Conservation (phyloP, 2,113 vertebrate genomes). For the Mirza zaza region DNA sequence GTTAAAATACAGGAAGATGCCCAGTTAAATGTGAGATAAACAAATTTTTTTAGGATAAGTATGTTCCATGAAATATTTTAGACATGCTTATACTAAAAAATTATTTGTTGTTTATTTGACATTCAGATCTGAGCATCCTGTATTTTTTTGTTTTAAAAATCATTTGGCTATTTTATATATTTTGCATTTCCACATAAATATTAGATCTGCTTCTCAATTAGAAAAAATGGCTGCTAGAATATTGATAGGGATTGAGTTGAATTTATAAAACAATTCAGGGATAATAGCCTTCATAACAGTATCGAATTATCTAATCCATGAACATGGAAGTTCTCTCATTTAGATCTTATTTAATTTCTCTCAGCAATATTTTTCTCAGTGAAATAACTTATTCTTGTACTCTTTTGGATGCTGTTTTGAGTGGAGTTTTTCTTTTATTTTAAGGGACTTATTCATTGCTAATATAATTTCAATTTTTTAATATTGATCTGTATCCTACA, state of each 20-base stretch:
- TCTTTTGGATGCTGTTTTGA: background rate
- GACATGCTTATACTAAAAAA: background rate
- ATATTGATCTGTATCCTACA: background rate
- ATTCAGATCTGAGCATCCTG: background rate
- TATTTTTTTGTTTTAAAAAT: background rate
- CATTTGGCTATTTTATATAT: background rate
- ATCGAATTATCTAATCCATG: background rate
- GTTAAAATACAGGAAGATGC: background rate
- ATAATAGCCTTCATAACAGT: background rate
- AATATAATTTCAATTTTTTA: conserved; percentile 9
- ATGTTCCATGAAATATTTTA: background rate
- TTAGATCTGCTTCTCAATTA: background rate
- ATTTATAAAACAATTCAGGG: background rate
- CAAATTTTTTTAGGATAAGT: background rate
- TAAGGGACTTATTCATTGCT: background rate
- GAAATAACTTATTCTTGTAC: background rate
- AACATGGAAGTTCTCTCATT: background rate
- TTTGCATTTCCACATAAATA: background rate
- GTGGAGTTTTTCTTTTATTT: background rate
- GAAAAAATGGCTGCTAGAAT: background rate
- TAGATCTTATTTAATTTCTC: background rate
- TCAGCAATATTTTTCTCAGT: background rate
- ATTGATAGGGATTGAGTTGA: background rate
- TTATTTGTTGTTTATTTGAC: background rate
- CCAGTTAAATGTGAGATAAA: background rate